A percentile compares a stretch with the other conserved stretches of the same genome.
Evolutionary conservation across 2,888 invertebrate genomes (phyloP).

Genomic region (Beris morrisii): DNA sequence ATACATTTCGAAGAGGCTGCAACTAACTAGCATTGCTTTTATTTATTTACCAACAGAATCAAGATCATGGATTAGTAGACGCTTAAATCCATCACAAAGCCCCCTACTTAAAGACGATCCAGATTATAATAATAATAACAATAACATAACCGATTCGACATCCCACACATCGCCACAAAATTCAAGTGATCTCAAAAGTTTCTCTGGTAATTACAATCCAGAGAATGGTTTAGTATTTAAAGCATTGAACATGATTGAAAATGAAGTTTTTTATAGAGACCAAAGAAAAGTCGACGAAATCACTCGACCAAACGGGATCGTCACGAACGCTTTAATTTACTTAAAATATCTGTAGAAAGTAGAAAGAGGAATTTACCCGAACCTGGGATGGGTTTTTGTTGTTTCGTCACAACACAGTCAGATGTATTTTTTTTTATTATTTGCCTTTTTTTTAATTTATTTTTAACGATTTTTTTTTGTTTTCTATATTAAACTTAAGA

Average conservation of each 20-base stretch:
- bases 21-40: not conserved
- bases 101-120: slow-evolving; percentile 44
- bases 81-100: slow-evolving; percentile 32
- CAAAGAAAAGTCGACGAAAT: slow-evolving; percentile 5
- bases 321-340: slow-evolving; percentile 38
- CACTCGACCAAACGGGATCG: slow-evolving; percentile 28
- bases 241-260: slow-evolving; percentile 52
- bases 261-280: slow-evolving; percentile 46
- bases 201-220: slow-evolving; percentile 48
- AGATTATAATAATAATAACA: not conserved
- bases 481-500: too few relatives aligned
- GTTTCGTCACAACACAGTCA: too few relatives aligned
- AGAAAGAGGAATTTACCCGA: not conserved
- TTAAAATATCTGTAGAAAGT: slow-evolving; percentile 23
- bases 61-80: slow-evolving; percentile 17
- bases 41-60: slow-evolving; percentile 3
- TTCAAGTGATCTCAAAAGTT: slow-evolving; percentile 7
- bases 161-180: not conserved
- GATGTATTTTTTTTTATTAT: too few relatives aligned
- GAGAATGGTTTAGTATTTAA: slow-evolving; percentile 49
- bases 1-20: not conserved
- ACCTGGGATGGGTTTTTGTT: too few relatives aligned
- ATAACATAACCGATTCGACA: not conserved
- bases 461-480: too few relatives aligned
- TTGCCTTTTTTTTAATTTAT: too few relatives aligned